Evolutionary conservation across 2,113 vertebrate genomes (phyloP).

Genomic region (Phycodurus eques): DNA sequence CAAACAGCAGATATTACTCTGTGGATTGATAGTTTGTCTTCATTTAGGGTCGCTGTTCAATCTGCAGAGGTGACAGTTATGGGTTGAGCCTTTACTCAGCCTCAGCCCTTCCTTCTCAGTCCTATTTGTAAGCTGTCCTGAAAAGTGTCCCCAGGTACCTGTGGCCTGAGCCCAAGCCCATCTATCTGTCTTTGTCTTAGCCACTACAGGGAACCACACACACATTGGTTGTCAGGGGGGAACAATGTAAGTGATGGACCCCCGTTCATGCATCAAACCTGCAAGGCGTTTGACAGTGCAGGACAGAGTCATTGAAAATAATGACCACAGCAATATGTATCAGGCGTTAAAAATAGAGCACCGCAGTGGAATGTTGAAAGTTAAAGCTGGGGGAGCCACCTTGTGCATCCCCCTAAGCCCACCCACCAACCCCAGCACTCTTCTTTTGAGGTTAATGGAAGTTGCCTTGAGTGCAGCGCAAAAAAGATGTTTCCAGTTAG

Average conservation of each 20-base stretch:
- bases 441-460: slow-evolving; percentile 67
- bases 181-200: slow-evolving; percentile 76
- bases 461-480: slow-evolving; percentile 54
- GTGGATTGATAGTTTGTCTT: slow-evolving; percentile 67
- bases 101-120: slow-evolving; percentile 67
- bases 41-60: slow-evolving; percentile 62
- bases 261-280: slow-evolving; percentile 75
- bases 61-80: slow-evolving; percentile 69
- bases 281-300: slow-evolving; percentile 68
- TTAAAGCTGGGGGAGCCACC: slow-evolving; percentile 46
- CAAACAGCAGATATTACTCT: slow-evolving; percentile 56
- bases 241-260: slow-evolving; percentile 75
- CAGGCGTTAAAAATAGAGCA: slow-evolving; percentile 73
- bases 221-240: slow-evolving; percentile 67
- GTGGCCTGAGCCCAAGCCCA: slow-evolving; percentile 61
- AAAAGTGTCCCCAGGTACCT: slow-evolving; percentile 70
- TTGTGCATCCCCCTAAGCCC: not conserved
- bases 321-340: slow-evolving; percentile 76
- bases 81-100: slow-evolving; percentile 73
- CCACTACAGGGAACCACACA: slow-evolving; percentile 67
- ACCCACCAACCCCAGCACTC: slow-evolving; percentile 36
- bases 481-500: slow-evolving; percentile 70
- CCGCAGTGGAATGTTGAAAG: slow-evolving; percentile 50
- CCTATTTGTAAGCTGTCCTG: slow-evolving; percentile 80
- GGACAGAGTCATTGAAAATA: slow-evolving; percentile 74